Evolutionary conservation across 2,888 invertebrate genomes (phyloP).

Genomic region (Lobophora halterata): DNA sequence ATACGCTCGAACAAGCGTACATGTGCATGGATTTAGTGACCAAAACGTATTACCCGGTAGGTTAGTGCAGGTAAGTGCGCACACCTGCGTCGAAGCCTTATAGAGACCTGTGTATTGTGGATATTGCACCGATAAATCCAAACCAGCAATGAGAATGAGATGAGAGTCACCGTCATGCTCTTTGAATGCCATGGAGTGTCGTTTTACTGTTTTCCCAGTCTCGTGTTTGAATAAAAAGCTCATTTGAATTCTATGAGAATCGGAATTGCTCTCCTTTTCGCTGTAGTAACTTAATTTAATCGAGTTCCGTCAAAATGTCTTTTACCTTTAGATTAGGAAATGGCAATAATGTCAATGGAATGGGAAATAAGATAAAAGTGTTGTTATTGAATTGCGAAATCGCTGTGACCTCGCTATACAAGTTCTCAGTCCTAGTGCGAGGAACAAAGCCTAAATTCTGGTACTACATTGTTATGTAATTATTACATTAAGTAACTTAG

Average conservation of each 20-base stretch:
- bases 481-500: no score
- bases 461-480: no score
- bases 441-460: no score
- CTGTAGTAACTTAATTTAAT: slow-evolving; percentile 79
- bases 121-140: no score
- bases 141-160: slow-evolving; percentile 43
- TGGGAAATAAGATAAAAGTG: slow-evolving; percentile 34
- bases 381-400: no score
- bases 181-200: slow-evolving; percentile 54
- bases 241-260: slow-evolving; percentile 79
- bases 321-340: slow-evolving; percentile 65
- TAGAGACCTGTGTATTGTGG: no score
- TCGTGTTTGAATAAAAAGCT: slow-evolving; percentile 76
- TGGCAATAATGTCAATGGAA: slow-evolving; percentile 47
- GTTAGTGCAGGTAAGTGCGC: no score
- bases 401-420: no score
- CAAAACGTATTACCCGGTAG: no score
- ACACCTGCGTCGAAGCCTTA: background rate
- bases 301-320: slow-evolving; percentile 69
- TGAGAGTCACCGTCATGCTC: slow-evolving; percentile 44
- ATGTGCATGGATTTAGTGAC: no score
- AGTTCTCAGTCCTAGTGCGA: no score
- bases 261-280: slow-evolving; percentile 75
- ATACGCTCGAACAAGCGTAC: no score
- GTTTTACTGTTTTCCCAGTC: slow-evolving; percentile 66